Evolutionary conservation across 2,888 invertebrate genomes (phyloP).

Genomic region (Polydrusus pterygomalis): DNA sequence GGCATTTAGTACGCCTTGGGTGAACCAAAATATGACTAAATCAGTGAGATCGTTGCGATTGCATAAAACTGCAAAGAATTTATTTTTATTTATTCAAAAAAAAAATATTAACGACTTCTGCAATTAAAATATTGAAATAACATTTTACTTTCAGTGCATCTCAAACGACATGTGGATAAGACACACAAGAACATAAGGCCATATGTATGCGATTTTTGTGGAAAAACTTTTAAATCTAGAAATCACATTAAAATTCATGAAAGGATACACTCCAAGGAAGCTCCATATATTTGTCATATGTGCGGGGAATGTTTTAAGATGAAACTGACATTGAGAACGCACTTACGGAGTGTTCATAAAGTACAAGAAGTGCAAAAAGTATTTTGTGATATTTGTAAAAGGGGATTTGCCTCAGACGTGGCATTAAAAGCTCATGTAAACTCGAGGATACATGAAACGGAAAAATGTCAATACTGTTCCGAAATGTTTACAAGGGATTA

Average conservation of each 20-base stretch:
- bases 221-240: slow-evolving; percentile 62
- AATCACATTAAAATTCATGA: slow-evolving; percentile 63
- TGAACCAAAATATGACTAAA: too few species aligned
- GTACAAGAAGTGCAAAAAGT: slow-evolving; percentile 60
- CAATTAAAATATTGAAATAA: too few species aligned
- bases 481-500: slow-evolving; percentile 33
- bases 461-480: slow-evolving; percentile 37
- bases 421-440: slow-evolving; percentile 61
- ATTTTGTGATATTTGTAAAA: slow-evolving; percentile 61
- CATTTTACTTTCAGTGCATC: slow-evolving; percentile 44
- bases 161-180: slow-evolving; percentile 63
- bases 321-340: slow-evolving; percentile 63
- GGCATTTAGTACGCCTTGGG: too few species aligned
- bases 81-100: too few species aligned
- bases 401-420: slow-evolving; percentile 61
- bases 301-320: slow-evolving; percentile 64
- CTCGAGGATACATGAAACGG: slow-evolving; percentile 44
- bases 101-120: too few species aligned
- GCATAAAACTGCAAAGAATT: too few species aligned
- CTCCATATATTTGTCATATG: slow-evolving; percentile 62
- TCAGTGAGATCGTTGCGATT: too few species aligned
- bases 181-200: slow-evolving; percentile 63
- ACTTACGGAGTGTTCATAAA: slow-evolving; percentile 64
- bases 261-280: slow-evolving; percentile 64
- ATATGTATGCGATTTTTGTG: slow-evolving; percentile 61